Percentiles rank a stretch among this genome's conserved stretches.
Evolutionary conservation across 2,113 vertebrate genomes (phyloP).

Genomic region (Copsychus sechellarum): DNA sequence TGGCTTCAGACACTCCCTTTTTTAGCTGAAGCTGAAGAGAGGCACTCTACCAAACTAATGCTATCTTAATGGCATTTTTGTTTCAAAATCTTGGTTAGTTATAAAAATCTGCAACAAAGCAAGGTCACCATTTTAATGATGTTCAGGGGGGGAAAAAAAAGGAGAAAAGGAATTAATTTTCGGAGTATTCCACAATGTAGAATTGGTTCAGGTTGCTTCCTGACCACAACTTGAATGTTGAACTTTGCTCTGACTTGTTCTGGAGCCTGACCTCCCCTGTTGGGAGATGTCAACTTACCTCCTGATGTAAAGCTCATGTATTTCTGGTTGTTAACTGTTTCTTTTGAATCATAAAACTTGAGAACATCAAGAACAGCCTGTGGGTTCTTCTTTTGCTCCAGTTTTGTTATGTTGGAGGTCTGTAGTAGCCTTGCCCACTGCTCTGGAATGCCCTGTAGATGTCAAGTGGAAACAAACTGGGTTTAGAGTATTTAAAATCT

Average conservation of each 20-base stretch:
- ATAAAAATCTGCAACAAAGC: background rate
- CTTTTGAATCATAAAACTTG: slow-evolving; percentile 99
- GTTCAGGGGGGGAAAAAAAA: background rate
- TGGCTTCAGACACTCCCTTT: background rate
- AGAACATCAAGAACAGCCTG: slow-evolving; percentile 96
- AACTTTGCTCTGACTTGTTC: background rate
- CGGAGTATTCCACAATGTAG: background rate
- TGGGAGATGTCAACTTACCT: slow-evolving; percentile 75
- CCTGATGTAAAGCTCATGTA: slow-evolving; percentile 99
- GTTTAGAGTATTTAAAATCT: slow-evolving; percentile 35
- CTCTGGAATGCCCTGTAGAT: slow-evolving; percentile 92
- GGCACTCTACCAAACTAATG: background rate
- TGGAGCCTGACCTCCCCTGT: background rate
- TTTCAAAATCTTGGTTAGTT: background rate
- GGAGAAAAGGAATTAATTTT: background rate
- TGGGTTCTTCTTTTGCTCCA: slow-evolving; percentile 99
- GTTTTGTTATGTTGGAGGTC: slow-evolving; percentile 97
- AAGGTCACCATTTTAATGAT: background rate
- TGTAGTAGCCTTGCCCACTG: slow-evolving; percentile 97
- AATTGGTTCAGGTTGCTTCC: background rate
- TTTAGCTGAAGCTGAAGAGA: background rate
- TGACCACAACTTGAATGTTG: background rate
- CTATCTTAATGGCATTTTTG: background rate
- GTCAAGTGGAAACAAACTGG: slow-evolving; percentile 26
- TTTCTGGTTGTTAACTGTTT: slow-evolving; percentile 99